Conservation (phyloP, 2,113 vertebrate species). For the Phyllopteryx taeniolatus region DNA sequence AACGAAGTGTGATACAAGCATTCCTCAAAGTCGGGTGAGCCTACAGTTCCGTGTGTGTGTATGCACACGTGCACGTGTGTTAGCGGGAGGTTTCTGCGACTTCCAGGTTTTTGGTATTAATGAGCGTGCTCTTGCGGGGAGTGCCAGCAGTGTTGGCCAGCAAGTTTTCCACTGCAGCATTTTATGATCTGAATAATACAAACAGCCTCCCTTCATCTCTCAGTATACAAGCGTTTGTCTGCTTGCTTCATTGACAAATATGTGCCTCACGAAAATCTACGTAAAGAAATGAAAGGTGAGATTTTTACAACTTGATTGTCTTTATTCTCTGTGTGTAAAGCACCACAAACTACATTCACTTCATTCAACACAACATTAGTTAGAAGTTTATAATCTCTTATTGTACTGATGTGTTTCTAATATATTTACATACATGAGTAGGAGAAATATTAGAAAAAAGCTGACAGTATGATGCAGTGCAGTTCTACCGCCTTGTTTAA, state of each 20-base stretch:
- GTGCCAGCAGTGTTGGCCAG: constrained; percentile 26
- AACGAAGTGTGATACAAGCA: constrained; percentile 29
- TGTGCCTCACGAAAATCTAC: not conserved
- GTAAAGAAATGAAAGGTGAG: not conserved
- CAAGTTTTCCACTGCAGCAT: constrained; percentile 22
- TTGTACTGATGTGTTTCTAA: not conserved
- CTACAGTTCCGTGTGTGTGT: not conserved
- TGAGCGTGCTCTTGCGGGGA: constrained; percentile 29
- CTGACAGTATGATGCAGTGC: not conserved
- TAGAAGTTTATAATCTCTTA: not conserved
- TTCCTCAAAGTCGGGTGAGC: constrained; percentile 11
- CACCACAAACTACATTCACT: not conserved
- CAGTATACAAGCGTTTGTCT: constrained; percentile 17
- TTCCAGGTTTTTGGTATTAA: constrained; percentile 46
- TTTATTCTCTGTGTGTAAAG: not conserved
- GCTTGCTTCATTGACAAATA: constrained; percentile 26
- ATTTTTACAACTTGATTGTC: not conserved
- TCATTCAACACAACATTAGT: not conserved
- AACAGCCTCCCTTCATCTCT: constrained; percentile 9
- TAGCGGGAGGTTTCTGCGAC: constrained; percentile 22
- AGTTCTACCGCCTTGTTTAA: not conserved
- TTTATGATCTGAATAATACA: constrained; percentile 44
- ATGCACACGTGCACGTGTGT: not conserved
- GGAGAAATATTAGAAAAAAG: not conserved
- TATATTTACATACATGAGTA: not conserved